These are phyloP conservation scores for Brenthis ino DNA, from an alignment of 2,888 invertebrate genomes.

Conservation along the genomic window DNA sequence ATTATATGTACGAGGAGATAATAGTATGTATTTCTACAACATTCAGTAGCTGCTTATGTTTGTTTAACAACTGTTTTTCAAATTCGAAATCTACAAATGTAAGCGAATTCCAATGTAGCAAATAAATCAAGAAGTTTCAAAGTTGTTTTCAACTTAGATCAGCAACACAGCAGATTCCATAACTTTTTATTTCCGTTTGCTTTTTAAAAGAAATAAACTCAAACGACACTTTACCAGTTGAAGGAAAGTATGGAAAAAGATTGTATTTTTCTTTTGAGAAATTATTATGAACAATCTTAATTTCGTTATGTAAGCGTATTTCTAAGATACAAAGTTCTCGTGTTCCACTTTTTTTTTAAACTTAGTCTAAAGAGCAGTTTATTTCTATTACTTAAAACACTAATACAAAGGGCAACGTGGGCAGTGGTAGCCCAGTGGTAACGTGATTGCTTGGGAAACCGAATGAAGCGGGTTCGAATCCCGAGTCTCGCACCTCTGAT, in stretches of 20 bases:
- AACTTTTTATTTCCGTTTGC: slow-evolving; percentile 20
- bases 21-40: no score
- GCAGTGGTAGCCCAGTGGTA: no score
- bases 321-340: no score
- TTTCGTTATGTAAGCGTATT: not conserved
- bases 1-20: no score
- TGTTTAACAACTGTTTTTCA: not conserved
- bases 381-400: no score
- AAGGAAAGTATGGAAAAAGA: slow-evolving; percentile 6
- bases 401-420: no score
- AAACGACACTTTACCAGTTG: slow-evolving; percentile 18
- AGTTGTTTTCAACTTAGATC: slow-evolving; percentile 11
- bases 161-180: slow-evolving; percentile 11
- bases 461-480: no score
- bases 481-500: no score
- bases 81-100: slow-evolving; percentile 2
- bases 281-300: not conserved
- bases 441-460: no score
- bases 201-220: slow-evolving; percentile 19
- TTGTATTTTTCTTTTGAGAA: not conserved
- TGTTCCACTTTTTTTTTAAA: no score
- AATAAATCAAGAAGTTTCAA: slow-evolving; percentile 11
- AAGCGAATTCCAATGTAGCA: slow-evolving; percentile 9
- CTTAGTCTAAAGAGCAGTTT: no score
- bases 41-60: not conserved